A percentile compares a stretch with the other conserved stretches of the same genome.
phyloP scores from a whole-genome alignment of 2,113 vertebrate species.

The Oncorhynchus kisutch region DNA sequence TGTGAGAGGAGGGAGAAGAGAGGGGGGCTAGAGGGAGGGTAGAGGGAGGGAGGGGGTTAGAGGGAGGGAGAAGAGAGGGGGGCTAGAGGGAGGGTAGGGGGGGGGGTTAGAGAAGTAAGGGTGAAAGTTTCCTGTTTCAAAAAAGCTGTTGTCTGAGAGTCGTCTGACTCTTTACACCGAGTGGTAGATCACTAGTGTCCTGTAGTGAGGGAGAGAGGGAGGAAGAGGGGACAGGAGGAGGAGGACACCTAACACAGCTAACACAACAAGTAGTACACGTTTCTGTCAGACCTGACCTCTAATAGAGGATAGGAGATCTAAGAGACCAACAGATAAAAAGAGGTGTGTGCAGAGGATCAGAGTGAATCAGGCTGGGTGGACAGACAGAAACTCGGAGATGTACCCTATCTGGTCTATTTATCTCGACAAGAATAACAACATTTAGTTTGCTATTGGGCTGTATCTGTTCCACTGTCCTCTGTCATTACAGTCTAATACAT shows the following conservation, averaged over 20 bases:
- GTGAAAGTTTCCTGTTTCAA: constrained; percentile 48
- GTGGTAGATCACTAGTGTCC: constrained; percentile 11
- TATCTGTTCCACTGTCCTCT: background rate
- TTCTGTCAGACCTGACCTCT: no score
- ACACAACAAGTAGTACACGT: no score
- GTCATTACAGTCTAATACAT: no score
- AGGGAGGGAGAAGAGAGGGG: background rate
- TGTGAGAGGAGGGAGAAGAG: background rate
- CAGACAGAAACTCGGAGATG: background rate
- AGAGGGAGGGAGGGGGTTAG: background rate
- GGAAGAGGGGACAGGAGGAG: constrained; percentile 14
- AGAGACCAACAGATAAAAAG: background rate
- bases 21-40: background rate
- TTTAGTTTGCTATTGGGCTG: background rate
- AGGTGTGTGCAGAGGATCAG: background rate
- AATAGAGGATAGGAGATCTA: background rate
- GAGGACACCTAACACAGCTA: background rate
- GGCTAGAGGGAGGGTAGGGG: background rate
- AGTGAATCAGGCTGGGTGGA: background rate
- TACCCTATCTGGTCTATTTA: no score
- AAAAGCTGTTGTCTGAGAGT: constrained; percentile 27
- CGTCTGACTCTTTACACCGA: background rate
- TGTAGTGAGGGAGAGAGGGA: constrained; percentile 6
- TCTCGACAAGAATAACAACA: no score
- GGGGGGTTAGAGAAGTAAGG: constrained; percentile 1